Conservation (phyloP, 2,797 vertebrate genomes). For the Channa striata region DNA sequence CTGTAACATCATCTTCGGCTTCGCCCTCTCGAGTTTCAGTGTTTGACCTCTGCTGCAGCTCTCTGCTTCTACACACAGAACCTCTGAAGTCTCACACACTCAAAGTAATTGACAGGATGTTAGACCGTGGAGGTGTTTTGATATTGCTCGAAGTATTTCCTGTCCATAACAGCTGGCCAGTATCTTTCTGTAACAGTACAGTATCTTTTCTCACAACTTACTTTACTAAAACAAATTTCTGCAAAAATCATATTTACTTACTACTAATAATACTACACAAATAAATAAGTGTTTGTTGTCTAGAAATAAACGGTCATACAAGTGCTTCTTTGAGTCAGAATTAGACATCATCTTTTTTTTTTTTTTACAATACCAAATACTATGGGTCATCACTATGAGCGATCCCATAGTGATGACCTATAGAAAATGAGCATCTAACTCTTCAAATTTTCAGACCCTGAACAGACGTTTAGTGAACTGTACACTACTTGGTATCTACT, state of each 20-base stretch:
- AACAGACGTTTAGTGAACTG: too few relatives aligned
- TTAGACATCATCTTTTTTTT: too few relatives aligned
- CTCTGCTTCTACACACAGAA: neutral
- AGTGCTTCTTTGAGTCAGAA: too few relatives aligned
- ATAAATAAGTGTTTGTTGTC: too few relatives aligned
- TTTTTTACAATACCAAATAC: too few relatives aligned
- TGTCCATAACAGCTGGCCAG: neutral
- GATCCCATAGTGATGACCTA: too few relatives aligned
- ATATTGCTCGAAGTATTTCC: neutral
- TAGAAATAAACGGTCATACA: too few relatives aligned
- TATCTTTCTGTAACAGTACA: too few relatives aligned
- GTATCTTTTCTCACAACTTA: neutral
- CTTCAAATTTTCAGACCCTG: too few relatives aligned
- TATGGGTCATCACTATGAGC: too few relatives aligned
- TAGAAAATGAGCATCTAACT: too few relatives aligned
- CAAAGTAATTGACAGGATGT: neutral
- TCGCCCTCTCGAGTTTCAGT: slow-evolving; percentile 18
- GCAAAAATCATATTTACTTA: neutral
- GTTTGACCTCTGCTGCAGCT: slow-evolving; percentile 17
- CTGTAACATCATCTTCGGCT: slow-evolving; percentile 17
- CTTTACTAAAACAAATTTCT: neutral
- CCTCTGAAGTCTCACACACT: neutral
- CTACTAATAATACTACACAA: neutral
- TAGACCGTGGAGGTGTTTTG: neutral
- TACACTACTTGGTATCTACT: too few relatives aligned